Base-by-base conservation (phyloP, 2,113 vertebrate genomes). In the Bufo gargarizans region DNA sequence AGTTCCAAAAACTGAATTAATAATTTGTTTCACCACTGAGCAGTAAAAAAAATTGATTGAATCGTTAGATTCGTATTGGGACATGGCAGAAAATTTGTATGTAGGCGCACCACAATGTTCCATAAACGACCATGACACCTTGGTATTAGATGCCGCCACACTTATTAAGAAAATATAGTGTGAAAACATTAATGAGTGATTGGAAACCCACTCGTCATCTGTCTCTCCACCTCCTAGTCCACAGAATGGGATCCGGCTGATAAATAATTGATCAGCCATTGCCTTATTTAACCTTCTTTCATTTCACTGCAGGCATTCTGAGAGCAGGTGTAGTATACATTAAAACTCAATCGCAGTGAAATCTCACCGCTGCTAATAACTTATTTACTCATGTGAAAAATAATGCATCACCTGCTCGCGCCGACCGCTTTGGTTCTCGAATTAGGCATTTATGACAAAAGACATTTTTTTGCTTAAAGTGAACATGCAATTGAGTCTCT, bases 251-350 rank as follows among this genome's bases (percentile, higher is more conserved):
- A 17, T 65, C 20, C 20, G 20, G 49, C 82, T 6, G 45, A 69
- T 84, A 53, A 84, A 84, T 84, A 67, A 84, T 84, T 84, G 82
- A 84, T 84, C 49, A 84, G 20, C 12, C 49, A 17, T 49, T 84
- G 71, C 82, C 82, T 84, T 84, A 65, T 33, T 84, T 84, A 63
- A 84, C 63, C 82, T 84, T 49, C 17, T 17, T 55, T 43, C 82
- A 55, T 71, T 33, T 11, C 8, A 55, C 82, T 14, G 65, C 59
- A 13, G 45, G 65, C 61, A 17, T 55, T 33, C 20, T 1, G 10
- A 53, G 19, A 83, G 61, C 3, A 19, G 8, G 49, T 3, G 49
- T 16, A 5, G 49, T 71, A 33, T 53, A 71, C 67, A 69, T 55
- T 84, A 53, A 55, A 55, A 69, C 50, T 9, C 3, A 1, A 55